Conservation (phyloP, 92 coral and sea anemone species). For the Anthopleura xanthogrammica region DNA sequence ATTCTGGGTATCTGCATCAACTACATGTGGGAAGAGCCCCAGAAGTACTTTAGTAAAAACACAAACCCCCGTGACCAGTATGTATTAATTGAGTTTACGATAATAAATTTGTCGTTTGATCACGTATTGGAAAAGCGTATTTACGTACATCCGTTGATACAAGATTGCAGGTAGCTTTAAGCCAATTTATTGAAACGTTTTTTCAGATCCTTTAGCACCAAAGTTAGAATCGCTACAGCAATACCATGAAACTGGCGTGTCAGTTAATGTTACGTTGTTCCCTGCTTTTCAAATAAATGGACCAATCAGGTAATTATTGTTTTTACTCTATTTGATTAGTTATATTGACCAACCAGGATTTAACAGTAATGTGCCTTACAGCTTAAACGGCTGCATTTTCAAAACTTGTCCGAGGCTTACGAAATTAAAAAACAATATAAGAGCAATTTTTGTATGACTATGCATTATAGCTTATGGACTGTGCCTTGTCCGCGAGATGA, state of each 20-base stretch:
- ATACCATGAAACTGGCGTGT: not conserved
- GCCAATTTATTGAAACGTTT: not conserved
- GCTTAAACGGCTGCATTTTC: too few relatives aligned
- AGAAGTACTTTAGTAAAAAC: not conserved
- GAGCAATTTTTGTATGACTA: not conserved
- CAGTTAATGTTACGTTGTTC: not conserved
- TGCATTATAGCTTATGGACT: not conserved
- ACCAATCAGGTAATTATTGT: not conserved
- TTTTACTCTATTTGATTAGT: not conserved
- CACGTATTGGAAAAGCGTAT: too few relatives aligned
- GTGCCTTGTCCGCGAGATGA: too few relatives aligned
- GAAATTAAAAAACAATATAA: too few relatives aligned
- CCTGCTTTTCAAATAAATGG: not conserved
- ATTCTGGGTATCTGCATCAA: constrained; percentile 6
- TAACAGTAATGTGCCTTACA: too few relatives aligned
- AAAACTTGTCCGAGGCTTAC: too few relatives aligned
- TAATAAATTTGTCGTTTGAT: too few relatives aligned
- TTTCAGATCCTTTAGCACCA: constrained; percentile 4
- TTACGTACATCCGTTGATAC: too few relatives aligned
- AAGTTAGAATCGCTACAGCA: not conserved
- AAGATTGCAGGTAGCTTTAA: too few relatives aligned
- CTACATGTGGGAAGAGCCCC: not conserved
- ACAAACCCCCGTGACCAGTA: not conserved
- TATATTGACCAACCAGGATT: too few relatives aligned
- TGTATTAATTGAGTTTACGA: not conserved